These are phyloP conservation scores for Coleophora deauratella DNA, from an alignment of 2,888 invertebrate species.

Conservation along the genomic window DNA sequence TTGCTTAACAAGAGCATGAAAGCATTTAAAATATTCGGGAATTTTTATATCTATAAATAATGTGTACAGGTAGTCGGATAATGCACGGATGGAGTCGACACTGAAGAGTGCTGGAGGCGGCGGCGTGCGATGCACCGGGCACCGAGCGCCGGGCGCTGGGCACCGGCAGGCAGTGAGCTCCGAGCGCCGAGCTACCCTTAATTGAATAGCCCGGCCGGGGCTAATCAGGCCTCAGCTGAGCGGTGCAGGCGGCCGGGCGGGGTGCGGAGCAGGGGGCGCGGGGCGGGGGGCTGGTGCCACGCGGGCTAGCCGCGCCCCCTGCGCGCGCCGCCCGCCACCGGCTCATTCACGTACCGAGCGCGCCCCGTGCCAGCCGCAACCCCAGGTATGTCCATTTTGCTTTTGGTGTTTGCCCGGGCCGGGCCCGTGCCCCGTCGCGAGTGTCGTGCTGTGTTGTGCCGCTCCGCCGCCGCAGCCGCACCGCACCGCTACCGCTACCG, in stretches of 20 bases:
- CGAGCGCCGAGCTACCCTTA: conserved; percentile 61
- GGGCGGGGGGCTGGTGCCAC: conserved; percentile 65
- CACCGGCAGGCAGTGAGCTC: conserved; percentile 1
- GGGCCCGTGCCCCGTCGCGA: conserved; percentile 54
- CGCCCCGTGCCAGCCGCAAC: conserved; percentile 69
- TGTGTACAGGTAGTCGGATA: neutral
- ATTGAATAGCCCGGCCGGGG: conserved; percentile 70
- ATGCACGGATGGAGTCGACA: neutral
- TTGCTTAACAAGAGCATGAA: no score
- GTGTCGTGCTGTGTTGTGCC: conserved; percentile 55
- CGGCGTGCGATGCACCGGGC: conserved; percentile 23
- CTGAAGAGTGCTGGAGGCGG: conserved; percentile 2
- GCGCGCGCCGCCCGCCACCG: conserved; percentile 74
- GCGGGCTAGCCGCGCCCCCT: conserved; percentile 76
- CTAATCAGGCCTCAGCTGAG: conserved; percentile 72
- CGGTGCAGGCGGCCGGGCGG: conserved; percentile 40
- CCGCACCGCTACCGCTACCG: conserved; percentile 18
- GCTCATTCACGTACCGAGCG: conserved; percentile 72
- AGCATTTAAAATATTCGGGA: no score
- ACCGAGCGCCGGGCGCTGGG: conserved; percentile 27
- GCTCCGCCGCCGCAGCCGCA: conserved; percentile 36
- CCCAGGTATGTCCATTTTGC: conserved; percentile 72
- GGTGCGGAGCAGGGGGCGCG: conserved; percentile 46
- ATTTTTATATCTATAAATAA: no score
- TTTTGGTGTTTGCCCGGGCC: conserved; percentile 66